These are phyloP conservation scores for Psylliodes chrysocephalus DNA, from an alignment of 2,888 invertebrate genomes.

Conservation along the genomic window DNA sequence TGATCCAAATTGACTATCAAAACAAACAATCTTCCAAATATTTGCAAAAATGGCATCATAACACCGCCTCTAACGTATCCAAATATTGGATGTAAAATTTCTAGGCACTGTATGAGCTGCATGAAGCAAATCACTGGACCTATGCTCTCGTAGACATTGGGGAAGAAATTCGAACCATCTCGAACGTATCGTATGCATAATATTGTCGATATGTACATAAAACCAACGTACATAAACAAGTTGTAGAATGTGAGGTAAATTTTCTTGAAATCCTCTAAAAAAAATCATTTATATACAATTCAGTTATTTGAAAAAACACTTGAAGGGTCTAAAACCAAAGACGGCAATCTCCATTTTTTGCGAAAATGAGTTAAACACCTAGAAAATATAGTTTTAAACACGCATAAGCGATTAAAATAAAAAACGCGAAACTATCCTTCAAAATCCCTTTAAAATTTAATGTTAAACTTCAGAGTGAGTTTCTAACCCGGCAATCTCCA, in stretches of 20 bases:
- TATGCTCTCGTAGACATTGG: slow-evolving; percentile 77
- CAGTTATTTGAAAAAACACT: too few relatives aligned
- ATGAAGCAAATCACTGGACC: slow-evolving; percentile 83
- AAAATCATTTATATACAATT: too few relatives aligned
- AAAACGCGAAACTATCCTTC: too few relatives aligned
- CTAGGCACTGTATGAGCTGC: slow-evolving; percentile 84
- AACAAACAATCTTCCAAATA: slow-evolving; percentile 75
- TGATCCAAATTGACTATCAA: slow-evolving; percentile 85
- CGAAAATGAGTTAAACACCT: too few relatives aligned
- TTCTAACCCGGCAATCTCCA: too few relatives aligned
- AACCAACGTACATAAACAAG: slow-evolving; percentile 89
- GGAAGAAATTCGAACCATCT: slow-evolving; percentile 77
- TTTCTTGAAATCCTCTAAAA: slow-evolving; percentile 79
- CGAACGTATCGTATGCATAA: slow-evolving; percentile 80
- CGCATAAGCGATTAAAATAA: too few relatives aligned
- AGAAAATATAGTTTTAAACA: too few relatives aligned
- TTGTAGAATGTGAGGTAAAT: slow-evolving; percentile 91
- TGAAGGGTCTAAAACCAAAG: too few relatives aligned
- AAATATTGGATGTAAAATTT: slow-evolving; percentile 89
- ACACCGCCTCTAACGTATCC: slow-evolving; percentile 86
- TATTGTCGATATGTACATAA: slow-evolving; percentile 78
- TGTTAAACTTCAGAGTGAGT: too few relatives aligned
- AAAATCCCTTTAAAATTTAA: too few relatives aligned
- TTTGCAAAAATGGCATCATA: slow-evolving; percentile 80
- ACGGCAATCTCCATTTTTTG: too few relatives aligned